phyloP scores from a whole-genome alignment of 2,113 vertebrate genomes.

The Eretmochelys imbricata region DNA sequence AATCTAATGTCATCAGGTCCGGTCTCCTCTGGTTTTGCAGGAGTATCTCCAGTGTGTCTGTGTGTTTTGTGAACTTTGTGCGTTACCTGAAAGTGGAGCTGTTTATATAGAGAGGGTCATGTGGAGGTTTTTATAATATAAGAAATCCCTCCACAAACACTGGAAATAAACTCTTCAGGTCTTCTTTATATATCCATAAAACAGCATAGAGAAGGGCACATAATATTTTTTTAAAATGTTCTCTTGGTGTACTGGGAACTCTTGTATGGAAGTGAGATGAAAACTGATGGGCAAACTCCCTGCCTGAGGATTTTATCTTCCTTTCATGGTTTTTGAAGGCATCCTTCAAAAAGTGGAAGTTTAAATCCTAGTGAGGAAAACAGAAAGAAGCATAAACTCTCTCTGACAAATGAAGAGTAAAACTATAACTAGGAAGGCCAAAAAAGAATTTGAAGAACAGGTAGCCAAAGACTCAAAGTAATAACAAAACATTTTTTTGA shows the following conservation, averaged over 20 bases:
- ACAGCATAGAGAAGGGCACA: neutral
- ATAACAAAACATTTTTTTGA: too few relatives aligned
- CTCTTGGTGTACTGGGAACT: neutral
- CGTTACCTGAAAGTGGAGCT: neutral
- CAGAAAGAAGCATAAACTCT: too few relatives aligned
- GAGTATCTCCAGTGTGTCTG: neutral
- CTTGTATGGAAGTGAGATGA: neutral
- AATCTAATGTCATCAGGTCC: neutral
- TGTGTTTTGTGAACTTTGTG: neutral
- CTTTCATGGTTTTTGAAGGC: neutral
- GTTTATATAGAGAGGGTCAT: neutral
- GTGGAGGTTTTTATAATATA: neutral
- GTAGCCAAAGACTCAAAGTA: too few relatives aligned
- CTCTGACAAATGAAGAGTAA: too few relatives aligned
- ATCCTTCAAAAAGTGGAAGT: too few relatives aligned
- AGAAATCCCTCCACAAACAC: neutral
- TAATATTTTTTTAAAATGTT: neutral
- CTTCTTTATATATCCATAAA: neutral
- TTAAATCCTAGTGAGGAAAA: too few relatives aligned
- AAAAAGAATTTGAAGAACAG: too few relatives aligned
- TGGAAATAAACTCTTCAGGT: neutral
- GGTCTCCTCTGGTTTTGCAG: neutral
- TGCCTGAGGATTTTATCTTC: neutral
- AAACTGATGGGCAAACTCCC: neutral
- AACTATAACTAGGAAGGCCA: too few relatives aligned